Conservation (phyloP, 2,113 vertebrate species). For the Oreochromis spilurus region DNA sequence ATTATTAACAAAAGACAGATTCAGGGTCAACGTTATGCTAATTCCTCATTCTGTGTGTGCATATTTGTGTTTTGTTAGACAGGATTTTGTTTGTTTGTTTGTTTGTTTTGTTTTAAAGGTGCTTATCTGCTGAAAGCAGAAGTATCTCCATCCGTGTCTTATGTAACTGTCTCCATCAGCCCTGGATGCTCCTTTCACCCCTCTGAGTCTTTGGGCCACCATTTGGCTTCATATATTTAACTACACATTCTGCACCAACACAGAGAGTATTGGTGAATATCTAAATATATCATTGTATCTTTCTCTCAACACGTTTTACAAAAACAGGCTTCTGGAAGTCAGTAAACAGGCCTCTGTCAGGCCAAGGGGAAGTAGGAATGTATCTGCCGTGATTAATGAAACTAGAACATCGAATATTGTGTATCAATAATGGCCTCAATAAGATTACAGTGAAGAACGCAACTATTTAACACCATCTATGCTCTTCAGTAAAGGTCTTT, state of each 20-base stretch:
- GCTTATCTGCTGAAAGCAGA: conserved; percentile 32
- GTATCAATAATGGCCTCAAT: neutral
- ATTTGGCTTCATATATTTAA: neutral
- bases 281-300: neutral
- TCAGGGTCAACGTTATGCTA: neutral
- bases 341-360: neutral
- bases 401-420: neutral
- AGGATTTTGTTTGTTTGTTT: too few species aligned
- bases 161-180: neutral
- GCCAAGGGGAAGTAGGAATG: neutral
- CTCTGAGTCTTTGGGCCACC: neutral
- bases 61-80: neutral
- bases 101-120: neutral
- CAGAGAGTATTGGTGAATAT: rapidly evolving
- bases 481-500: neutral
- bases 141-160: neutral
- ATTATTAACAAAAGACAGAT: neutral
- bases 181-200: neutral
- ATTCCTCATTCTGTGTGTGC: neutral
- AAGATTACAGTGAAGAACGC: neutral
- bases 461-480: neutral
- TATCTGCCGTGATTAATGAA: neutral
- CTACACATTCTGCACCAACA: neutral
- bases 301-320: neutral
- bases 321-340: neutral